These are phyloP conservation scores for Polymixis flavicincta DNA, from an alignment of 2,888 invertebrate genomes.

Conservation along the genomic window DNA sequence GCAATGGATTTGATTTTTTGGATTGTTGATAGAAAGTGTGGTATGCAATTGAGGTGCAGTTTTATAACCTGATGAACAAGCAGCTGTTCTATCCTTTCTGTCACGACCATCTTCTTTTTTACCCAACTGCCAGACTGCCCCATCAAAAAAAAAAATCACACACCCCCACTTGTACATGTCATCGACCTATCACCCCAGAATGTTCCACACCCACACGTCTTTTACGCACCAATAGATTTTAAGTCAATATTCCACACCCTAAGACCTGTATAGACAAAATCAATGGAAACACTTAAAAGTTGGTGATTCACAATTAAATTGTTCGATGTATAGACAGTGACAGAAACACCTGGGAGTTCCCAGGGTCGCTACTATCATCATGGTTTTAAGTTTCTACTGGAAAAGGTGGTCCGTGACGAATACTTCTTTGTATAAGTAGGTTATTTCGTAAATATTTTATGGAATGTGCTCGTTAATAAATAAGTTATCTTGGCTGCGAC, in stretches of 20 bases:
- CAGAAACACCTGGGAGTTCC: constrained; percentile 43
- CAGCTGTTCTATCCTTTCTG: not conserved
- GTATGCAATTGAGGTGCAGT: not conserved
- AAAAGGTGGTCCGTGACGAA: not conserved
- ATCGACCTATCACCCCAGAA: not conserved
- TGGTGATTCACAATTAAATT: constrained; percentile 54
- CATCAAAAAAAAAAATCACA: too few species aligned
- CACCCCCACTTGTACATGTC: not conserved
- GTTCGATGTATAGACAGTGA: constrained; percentile 26
- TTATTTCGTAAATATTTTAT: constrained; percentile 44
- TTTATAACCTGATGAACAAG: not conserved
- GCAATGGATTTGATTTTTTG: not conserved
- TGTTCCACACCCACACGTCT: constrained; percentile 11
- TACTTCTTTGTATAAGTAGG: constrained; percentile 19
- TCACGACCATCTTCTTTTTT: not conserved
- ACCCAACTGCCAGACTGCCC: not conserved
- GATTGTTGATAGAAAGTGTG: not conserved
- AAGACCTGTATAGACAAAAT: constrained; percentile 30
- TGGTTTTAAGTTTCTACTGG: constrained; percentile 31
- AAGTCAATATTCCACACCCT: constrained; percentile 14
- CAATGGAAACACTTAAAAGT: constrained; percentile 39
- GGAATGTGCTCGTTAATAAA: constrained; percentile 21
- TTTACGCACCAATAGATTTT: constrained; percentile 21
- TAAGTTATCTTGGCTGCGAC: constrained; percentile 17
- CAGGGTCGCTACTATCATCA: constrained; percentile 47